Percentiles rank a stretch among this genome's conserved stretches.
These are phyloP conservation scores for Nipponia nippon DNA, from an alignment of 2,113 vertebrate species.

Conservation along the genomic window DNA sequence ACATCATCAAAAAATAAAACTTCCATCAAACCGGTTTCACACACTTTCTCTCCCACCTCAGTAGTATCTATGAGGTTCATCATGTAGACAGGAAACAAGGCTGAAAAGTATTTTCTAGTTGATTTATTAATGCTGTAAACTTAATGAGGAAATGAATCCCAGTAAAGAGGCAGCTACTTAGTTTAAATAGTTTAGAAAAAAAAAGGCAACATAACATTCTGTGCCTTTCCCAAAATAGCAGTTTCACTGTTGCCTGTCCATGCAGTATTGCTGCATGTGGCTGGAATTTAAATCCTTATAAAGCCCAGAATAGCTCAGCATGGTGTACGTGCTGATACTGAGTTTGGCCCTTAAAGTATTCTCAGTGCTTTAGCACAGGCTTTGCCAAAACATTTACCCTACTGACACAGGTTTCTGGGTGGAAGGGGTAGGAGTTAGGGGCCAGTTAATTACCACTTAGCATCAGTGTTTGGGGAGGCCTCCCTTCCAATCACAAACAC, in stretches of 20 bases:
- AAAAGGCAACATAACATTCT: background rate
- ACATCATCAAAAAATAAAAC: background rate
- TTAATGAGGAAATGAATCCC: background rate
- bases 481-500: background rate
- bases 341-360: background rate
- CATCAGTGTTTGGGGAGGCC: background rate
- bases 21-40: background rate
- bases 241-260: background rate
- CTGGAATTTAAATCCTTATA: background rate
- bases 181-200: background rate
- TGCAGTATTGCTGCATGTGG: background rate
- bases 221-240: background rate
- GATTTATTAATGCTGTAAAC: background rate
- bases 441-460: background rate
- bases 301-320: background rate
- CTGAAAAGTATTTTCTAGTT: background rate
- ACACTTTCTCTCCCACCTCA: background rate
- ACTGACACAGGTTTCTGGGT: background rate
- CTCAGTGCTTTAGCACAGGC: background rate
- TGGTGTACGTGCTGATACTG: background rate
- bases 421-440: background rate
- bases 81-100: background rate
- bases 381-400: background rate
- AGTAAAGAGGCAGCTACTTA: background rate
- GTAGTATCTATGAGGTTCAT: background rate